Evolutionary conservation across 2,113 vertebrate genomes (phyloP).

Genomic region (Hippolais icterina): DNA sequence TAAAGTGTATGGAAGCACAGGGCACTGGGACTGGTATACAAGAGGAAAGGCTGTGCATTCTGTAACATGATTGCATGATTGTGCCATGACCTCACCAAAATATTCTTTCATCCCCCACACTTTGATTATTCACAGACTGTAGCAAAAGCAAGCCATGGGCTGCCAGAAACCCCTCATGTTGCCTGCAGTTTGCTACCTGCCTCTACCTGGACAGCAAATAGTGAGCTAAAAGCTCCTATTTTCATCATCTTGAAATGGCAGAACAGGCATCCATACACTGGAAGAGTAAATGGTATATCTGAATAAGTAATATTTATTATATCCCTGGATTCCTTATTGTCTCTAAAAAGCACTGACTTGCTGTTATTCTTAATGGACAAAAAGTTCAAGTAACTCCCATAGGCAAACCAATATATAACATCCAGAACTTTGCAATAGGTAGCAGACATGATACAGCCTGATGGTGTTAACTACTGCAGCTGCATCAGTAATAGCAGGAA

Average conservation of each 20-base stretch:
- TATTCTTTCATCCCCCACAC: neutral
- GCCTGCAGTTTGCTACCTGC: neutral
- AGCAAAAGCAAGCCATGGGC: neutral
- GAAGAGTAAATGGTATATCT: neutral
- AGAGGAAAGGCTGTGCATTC: neutral
- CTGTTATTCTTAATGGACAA: neutral
- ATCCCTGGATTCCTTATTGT: neutral
- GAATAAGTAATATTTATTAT: neutral
- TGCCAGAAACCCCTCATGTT: neutral
- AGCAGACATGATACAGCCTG: neutral
- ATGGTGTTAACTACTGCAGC: neutral
- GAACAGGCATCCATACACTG: neutral
- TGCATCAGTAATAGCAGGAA: neutral
- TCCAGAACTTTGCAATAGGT: neutral
- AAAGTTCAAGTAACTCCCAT: neutral
- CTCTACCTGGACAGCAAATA: neutral
- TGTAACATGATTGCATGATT: rapidly evolving
- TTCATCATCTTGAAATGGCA: neutral
- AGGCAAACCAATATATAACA: neutral
- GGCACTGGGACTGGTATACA: neutral
- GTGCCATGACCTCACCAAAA: neutral
- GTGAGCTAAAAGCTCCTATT: neutral
- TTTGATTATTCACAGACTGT: neutral
- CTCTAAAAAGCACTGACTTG: neutral
- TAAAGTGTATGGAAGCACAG: neutral